Evolutionary conservation across 2,113 vertebrate genomes (phyloP), one percentile per base, ranked within the genome.

Genomic region (Labrus mixtus): DNA sequence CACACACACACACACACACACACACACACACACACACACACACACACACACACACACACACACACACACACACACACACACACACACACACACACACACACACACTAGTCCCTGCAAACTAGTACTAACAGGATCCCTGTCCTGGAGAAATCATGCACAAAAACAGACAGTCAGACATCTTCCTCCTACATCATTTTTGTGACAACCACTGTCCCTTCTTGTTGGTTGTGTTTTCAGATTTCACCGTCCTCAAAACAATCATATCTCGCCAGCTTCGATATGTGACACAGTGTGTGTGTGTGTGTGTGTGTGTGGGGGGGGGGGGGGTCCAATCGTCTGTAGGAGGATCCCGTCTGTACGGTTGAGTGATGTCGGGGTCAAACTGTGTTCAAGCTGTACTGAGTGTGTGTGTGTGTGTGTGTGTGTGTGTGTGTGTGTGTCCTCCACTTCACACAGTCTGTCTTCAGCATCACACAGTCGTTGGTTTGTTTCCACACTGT

Each of bases 161-260:
- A 72, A 20, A 41, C 39, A 41, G 39, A 10, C 37, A 8, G 37
- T 39, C 37, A 39, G 37, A 57, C 48, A 48, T 45, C n/a, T 19
- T 76, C 41, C n/a, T 23, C 55, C 68, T 10, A 23, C 6, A 20
- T 19, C 4, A 17, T 65, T 63, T 76, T 69, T 75, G 10, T 80
- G 76, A 81, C 64, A 76, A 55, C 39, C 58, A 6, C 60, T 58
- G 71, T 87, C 73, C 69, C 76, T 60, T 87, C 58, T 50, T 12
- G 22, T 60, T 19, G 17, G 10, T 0, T 46, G 45, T 3, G 8
- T 64, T 76, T 80, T 73, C 25, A 73, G 20, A 60, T 37, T 37
- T 37, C 19, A 1, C 81, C 62, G 61, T 73, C 76, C 46, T 41
- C 0, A 13, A 64, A 70, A 69, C 61, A n/a, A 69, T 20, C 0